phyloP scores from a whole-genome alignment of 2,113 vertebrate genomes.

The Spermophilus dauricus region DNA sequence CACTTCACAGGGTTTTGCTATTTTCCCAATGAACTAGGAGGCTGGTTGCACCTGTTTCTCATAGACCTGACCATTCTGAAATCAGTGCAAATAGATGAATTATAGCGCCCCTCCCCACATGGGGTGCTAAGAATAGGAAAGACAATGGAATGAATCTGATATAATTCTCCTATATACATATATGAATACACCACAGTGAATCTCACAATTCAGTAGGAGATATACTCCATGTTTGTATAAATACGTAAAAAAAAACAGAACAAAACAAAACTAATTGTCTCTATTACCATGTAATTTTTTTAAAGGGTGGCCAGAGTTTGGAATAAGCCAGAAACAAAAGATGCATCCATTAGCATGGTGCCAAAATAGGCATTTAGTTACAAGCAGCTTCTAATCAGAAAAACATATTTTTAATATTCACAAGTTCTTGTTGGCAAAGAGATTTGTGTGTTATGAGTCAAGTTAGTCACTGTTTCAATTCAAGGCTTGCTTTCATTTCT shows the following conservation, averaged over 20 bases:
- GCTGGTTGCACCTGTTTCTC: background rate
- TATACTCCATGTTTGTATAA: too few species aligned
- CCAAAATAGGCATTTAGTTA: conserved; percentile 52
- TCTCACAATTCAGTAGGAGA: too few species aligned
- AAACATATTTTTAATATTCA: conserved; percentile 59
- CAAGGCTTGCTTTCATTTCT: conserved; percentile 64
- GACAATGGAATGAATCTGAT: too few species aligned
- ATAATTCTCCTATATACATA: too few species aligned
- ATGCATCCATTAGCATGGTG: background rate
- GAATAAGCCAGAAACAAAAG: conserved; percentile 54
- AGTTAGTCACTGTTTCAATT: conserved; percentile 20
- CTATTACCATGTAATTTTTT: background rate
- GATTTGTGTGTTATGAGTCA: conserved; percentile 28
- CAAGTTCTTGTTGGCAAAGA: conserved; percentile 55
- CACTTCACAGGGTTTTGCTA: background rate
- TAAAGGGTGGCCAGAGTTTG: background rate
- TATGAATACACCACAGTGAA: too few species aligned
- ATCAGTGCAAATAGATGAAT: background rate
- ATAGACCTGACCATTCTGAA: background rate
- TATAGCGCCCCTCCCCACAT: background rate
- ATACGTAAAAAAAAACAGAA: too few species aligned
- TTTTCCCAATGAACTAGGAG: conserved; percentile 37
- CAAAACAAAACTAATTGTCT: background rate
- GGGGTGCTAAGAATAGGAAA: too few species aligned
- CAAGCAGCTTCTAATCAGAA: conserved; percentile 58